A percentile compares a stretch with the other conserved stretches of the same genome.
Conservation (phyloP, 2,797 vertebrate species). For the Linurgus olivaceus region DNA sequence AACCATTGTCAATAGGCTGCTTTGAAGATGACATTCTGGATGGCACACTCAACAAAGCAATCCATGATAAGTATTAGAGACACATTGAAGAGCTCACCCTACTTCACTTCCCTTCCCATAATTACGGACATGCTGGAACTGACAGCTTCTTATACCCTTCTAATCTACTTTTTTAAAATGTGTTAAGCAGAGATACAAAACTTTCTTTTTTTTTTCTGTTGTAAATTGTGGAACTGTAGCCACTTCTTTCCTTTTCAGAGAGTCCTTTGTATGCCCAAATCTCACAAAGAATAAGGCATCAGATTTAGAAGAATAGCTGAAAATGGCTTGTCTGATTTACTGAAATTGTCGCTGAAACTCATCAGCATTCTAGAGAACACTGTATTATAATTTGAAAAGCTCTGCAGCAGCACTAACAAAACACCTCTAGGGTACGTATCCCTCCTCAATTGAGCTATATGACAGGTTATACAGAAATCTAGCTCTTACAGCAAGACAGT, state of each 20-base stretch:
- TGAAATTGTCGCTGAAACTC: background rate
- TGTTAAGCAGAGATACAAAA: background rate
- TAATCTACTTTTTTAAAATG: background rate
- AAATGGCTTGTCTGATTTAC: background rate
- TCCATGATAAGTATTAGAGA: background rate
- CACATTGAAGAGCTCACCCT: background rate
- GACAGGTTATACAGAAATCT: background rate
- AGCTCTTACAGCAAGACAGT: background rate
- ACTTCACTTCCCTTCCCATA: background rate
- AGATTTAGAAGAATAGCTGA: background rate
- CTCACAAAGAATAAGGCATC: background rate
- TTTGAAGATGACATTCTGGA: background rate
- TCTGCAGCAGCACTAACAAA: background rate
- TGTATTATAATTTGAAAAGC: background rate
- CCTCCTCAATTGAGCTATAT: background rate
- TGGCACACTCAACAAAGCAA: background rate
- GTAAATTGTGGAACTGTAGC: background rate
- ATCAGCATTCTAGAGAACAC: background rate
- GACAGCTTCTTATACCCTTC: background rate
- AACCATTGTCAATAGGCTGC: background rate
- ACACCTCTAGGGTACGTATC: background rate
- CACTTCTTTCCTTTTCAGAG: background rate
- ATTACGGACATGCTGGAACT: background rate
- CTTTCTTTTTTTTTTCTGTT: background rate
- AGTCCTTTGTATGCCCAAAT: background rate